Conservation (phyloP, 2,113 vertebrate genomes). For the Serinus canaria region DNA sequence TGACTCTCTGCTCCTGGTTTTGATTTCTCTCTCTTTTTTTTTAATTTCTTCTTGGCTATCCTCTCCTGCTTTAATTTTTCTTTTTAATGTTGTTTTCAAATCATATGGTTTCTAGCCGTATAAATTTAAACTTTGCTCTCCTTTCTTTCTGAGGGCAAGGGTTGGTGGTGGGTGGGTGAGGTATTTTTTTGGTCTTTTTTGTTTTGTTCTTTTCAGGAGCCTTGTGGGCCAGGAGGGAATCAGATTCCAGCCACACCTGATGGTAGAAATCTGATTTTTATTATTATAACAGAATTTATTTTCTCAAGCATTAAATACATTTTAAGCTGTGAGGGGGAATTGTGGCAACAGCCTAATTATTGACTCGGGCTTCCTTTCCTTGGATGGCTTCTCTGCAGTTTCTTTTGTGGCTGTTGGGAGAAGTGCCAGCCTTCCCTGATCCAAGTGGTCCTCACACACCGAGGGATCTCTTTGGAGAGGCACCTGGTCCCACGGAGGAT, state of each 20-base stretch:
- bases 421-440: constrained; percentile 11
- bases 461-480: background rate
- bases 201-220: background rate
- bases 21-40: background rate
- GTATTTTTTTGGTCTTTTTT: background rate
- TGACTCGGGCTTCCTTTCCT: constrained; percentile 37
- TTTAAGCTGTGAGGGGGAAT: constrained; percentile 35
- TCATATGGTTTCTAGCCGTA: constrained; percentile 24
- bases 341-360: background rate
- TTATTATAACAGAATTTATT: constrained; percentile 35
- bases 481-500: background rate
- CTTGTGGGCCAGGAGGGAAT: background rate
- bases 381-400: background rate
- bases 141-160: constrained; percentile 12
- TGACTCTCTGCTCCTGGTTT: constrained; percentile 47
- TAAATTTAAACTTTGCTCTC: constrained; percentile 26
- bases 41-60: background rate
- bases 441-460: fast-evolving
- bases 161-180: background rate
- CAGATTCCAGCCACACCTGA: constrained; percentile 24
- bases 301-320: constrained; percentile 51
- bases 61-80: background rate
- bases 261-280: constrained; percentile 46
- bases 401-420: background rate
- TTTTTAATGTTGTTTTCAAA: background rate